These are phyloP conservation scores for Characodon lateralis DNA, from an alignment of 2,797 vertebrate genomes.

Conservation along the genomic window DNA sequence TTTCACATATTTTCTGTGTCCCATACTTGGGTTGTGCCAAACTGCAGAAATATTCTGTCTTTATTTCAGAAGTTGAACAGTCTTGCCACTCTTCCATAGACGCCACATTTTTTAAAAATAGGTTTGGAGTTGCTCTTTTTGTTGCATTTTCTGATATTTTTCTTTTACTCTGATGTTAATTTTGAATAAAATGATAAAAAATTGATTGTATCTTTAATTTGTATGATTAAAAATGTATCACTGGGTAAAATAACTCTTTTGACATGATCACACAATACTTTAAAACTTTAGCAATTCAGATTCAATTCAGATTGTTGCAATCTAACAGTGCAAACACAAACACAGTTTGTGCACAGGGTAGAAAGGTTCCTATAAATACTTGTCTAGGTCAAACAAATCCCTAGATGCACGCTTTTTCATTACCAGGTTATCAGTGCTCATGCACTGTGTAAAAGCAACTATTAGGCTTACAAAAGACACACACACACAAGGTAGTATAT, in stretches of 20 bases:
- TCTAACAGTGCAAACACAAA: constrained; percentile 47
- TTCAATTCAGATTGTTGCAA: constrained; percentile 13
- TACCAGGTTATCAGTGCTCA: constrained; percentile 49
- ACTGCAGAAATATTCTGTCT: too few relatives aligned
- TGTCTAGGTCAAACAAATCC: constrained; percentile 19
- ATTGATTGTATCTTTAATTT: not conserved
- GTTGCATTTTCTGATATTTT: not conserved
- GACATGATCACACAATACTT: not conserved
- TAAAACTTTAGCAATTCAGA: constrained; percentile 18
- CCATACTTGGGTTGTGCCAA: too few relatives aligned
- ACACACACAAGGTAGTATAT: constrained; percentile 46
- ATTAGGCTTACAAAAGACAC: constrained; percentile 44
- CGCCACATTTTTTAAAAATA: too few relatives aligned
- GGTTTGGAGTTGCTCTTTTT: too few relatives aligned
- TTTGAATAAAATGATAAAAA: not conserved
- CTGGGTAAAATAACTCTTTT: not conserved
- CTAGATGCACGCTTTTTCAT: constrained; percentile 13
- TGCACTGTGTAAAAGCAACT: constrained; percentile 52
- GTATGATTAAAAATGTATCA: not conserved
- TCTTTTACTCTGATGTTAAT: not conserved
- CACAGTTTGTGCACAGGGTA: constrained; percentile 31
- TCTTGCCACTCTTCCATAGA: too few relatives aligned
- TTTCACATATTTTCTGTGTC: too few relatives aligned
- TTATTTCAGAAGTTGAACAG: too few relatives aligned
- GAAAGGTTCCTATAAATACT: constrained; percentile 28